These are phyloP conservation scores for Lagocephalus sceleratus DNA, from an alignment of 2,797 vertebrate genomes.

Conservation along the genomic window DNA sequence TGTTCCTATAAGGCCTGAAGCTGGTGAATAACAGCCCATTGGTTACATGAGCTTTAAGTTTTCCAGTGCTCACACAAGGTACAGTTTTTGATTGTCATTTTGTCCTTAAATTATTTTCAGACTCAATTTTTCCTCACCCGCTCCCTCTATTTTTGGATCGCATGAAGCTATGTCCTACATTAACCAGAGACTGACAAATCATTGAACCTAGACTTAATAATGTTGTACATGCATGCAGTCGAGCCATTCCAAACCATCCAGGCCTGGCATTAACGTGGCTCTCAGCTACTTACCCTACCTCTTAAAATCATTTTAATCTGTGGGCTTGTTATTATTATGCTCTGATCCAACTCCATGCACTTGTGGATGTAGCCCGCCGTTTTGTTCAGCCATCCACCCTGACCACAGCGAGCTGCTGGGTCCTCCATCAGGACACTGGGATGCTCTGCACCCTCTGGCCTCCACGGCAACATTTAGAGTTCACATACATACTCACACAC, in stretches of 20 bases:
- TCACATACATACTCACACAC: conserved; percentile 43
- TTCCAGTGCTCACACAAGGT: not conserved
- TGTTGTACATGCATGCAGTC: not conserved
- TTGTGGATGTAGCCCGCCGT: conserved; percentile 17
- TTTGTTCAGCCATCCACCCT: conserved; percentile 23
- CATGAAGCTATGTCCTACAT: not conserved
- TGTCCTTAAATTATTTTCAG: not conserved
- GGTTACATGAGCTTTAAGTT: conserved; percentile 3
- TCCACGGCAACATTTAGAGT: conserved; percentile 23
- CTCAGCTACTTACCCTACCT: conserved; percentile 7
- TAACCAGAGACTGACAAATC: conserved; percentile 5
- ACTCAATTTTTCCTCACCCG: not conserved
- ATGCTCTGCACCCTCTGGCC: conserved; percentile 48
- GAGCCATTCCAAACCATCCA: conserved; percentile 5
- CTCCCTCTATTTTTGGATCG: conserved; percentile 3
- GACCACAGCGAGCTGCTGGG: conserved; percentile 29
- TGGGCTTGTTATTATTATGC: conserved; percentile 22
- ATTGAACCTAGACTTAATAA: conserved; percentile 3
- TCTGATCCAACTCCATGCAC: conserved; percentile 4
- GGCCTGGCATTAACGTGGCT: not conserved
- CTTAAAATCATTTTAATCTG: conserved; percentile 17
- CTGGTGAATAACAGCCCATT: not conserved
- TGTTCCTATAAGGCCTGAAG: not conserved
- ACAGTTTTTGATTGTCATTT: not conserved
- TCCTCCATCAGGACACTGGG: conserved; percentile 47